phyloP scores from a whole-genome alignment of 2,113 vertebrate genomes.

The Vimba vimba region DNA sequence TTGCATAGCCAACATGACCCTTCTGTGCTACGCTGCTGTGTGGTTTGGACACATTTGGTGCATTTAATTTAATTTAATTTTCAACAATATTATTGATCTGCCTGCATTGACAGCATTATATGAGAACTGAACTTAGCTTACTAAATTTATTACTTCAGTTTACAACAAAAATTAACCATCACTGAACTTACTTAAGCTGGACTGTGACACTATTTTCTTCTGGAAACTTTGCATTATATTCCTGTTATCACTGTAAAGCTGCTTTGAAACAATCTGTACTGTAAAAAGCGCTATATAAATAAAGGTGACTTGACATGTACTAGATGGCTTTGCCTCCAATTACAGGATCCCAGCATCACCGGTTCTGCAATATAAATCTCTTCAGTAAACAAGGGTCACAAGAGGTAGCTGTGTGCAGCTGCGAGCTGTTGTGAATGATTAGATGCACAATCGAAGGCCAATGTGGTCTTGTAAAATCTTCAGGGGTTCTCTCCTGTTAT shows the following conservation, averaged over 20 bases:
- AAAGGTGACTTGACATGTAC: neutral
- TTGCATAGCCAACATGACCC: constrained; percentile 5
- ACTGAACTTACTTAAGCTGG: no score
- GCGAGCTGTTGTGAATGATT: constrained; percentile 58
- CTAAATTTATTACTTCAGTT: no score
- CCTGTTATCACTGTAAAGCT: no score
- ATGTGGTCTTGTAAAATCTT: constrained; percentile 72
- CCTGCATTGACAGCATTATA: no score
- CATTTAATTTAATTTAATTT: neutral
- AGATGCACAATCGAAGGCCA: constrained; percentile 69
- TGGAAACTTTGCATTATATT: no score
- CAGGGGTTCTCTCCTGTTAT: constrained; percentile 57
- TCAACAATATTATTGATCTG: no score
- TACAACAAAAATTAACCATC: no score
- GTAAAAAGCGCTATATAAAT: no score
- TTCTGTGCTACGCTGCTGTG: constrained; percentile 43
- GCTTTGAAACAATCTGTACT: no score
- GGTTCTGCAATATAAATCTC: constrained; percentile 72
- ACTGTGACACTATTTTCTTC: no score
- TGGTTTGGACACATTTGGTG: constrained; percentile 28
- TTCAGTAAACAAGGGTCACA: constrained; percentile 78
- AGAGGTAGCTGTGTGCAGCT: constrained; percentile 72
- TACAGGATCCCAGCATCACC: constrained; percentile 23
- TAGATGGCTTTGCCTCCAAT: constrained; percentile 46
- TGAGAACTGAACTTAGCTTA: no score